phyloP scores from a whole-genome alignment of 2,113 vertebrate species.

The Spilogale gracilis region DNA sequence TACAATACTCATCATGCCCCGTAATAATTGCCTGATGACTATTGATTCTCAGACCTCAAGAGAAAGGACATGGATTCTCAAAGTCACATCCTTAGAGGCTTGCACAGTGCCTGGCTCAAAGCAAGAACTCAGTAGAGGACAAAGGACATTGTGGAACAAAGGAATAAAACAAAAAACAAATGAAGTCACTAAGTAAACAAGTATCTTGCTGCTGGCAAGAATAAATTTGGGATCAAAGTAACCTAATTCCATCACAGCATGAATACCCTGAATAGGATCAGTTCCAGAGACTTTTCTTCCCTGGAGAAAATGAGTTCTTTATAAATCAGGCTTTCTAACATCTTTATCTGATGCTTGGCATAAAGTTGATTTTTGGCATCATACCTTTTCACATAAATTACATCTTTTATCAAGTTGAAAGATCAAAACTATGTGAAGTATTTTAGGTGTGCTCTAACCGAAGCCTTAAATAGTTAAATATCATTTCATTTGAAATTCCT shows the following conservation, averaged over 20 bases:
- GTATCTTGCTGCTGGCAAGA: background rate
- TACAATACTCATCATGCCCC: background rate
- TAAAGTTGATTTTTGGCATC: slow-evolving; percentile 28
- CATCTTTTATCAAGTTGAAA: slow-evolving; percentile 23
- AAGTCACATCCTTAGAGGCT: background rate
- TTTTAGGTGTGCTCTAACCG: background rate
- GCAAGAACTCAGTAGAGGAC: background rate
- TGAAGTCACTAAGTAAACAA: background rate
- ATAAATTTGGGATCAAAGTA: background rate
- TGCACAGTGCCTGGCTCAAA: background rate
- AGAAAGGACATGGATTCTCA: background rate
- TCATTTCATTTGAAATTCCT: slow-evolving; percentile 18
- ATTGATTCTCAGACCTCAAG: background rate
- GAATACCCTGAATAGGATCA: background rate
- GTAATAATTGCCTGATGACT: background rate
- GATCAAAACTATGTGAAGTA: slow-evolving; percentile 40
- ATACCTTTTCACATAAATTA: background rate
- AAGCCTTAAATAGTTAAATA: slow-evolving; percentile 45
- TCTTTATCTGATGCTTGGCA: background rate
- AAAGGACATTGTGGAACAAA: background rate
- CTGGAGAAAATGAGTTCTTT: background rate
- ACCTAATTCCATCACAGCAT: background rate
- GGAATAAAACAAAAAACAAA: background rate
- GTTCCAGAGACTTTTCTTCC: background rate
- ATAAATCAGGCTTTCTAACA: background rate